Percentiles rank a stretch among this genome's conserved stretches.
Conservation (phyloP, 1,140 invertebrate species). For the Samia ricini region DNA sequence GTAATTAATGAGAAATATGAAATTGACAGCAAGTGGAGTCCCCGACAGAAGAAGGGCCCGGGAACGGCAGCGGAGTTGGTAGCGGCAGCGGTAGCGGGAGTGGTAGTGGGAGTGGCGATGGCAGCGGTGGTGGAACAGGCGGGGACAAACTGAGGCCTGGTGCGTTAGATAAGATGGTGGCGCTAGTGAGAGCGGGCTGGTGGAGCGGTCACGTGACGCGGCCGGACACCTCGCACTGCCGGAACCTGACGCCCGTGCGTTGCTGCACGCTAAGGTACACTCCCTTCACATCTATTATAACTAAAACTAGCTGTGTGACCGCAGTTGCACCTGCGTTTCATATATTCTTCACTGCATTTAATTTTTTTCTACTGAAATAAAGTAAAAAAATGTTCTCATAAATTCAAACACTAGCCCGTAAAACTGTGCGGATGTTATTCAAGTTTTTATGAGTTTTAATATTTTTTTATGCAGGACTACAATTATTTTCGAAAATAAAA, state of each 20-base stretch:
- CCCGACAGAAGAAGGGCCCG: constrained; percentile 72
- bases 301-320: too few relatives aligned
- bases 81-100: constrained; percentile 42
- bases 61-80: constrained; percentile 40
- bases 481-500: too few relatives aligned
- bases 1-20: too few relatives aligned
- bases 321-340: too few relatives aligned
- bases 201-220: constrained; percentile 91
- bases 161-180: constrained; percentile 97
- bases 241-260: constrained; percentile 87
- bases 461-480: too few relatives aligned
- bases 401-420: too few relatives aligned
- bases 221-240: constrained; percentile 87
- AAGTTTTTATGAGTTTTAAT: too few relatives aligned
- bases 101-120: constrained; percentile 85
- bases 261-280: constrained; percentile 90
- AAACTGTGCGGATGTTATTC: too few relatives aligned
- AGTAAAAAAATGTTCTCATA: too few relatives aligned
- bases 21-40: constrained; percentile 76
- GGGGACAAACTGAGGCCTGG: constrained; percentile 88
- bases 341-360: too few relatives aligned
- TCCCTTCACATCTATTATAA: too few relatives aligned
- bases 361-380: too few relatives aligned
- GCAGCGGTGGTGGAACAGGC: constrained; percentile 38
- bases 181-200: constrained; percentile 91